These are phyloP conservation scores for Oxystoma pomonae DNA, from an alignment of 2,888 invertebrate species.

Conservation along the genomic window DNA sequence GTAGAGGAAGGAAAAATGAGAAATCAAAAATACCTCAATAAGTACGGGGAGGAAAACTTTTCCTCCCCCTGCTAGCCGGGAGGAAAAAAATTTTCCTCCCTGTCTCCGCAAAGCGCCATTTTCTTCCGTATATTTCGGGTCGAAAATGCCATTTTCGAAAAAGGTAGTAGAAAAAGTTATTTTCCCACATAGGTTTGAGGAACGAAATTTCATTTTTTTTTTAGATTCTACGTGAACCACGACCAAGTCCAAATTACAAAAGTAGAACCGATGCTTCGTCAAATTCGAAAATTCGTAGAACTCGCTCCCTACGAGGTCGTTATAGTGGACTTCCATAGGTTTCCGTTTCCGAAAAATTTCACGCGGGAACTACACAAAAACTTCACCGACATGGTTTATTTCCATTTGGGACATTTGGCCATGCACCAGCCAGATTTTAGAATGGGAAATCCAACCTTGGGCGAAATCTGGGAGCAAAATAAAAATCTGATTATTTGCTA, in stretches of 20 bases:
- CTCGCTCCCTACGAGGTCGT: constrained; percentile 66
- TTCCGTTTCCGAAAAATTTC: constrained; percentile 54
- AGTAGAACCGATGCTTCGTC: constrained; percentile 60
- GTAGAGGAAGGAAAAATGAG: too few relatives aligned
- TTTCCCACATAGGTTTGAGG: too few relatives aligned
- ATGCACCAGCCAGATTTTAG: constrained; percentile 48
- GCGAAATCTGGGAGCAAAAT: constrained; percentile 54
- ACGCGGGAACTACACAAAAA: constrained; percentile 46
- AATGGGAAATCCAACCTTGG: constrained; percentile 53
- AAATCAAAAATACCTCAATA: too few relatives aligned
- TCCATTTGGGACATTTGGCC: constrained; percentile 53
- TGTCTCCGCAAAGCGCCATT: too few relatives aligned
- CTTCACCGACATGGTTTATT: constrained; percentile 50
- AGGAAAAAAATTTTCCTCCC: too few relatives aligned
- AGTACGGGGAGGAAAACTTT: too few relatives aligned
- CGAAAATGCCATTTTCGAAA: too few relatives aligned
- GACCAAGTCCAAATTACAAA: constrained; percentile 67
- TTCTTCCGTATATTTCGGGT: too few relatives aligned
- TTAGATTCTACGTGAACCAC: constrained; percentile 70
- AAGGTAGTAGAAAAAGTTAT: too few relatives aligned
- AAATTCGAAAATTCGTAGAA: constrained; percentile 65
- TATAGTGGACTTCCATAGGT: constrained; percentile 78
- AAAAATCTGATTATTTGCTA: constrained; percentile 59
- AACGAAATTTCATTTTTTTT: too few relatives aligned
- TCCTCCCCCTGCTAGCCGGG: too few relatives aligned